Evolutionary conservation across 2,113 vertebrate species (phyloP).

Genomic region (Hypanus sabinus): DNA sequence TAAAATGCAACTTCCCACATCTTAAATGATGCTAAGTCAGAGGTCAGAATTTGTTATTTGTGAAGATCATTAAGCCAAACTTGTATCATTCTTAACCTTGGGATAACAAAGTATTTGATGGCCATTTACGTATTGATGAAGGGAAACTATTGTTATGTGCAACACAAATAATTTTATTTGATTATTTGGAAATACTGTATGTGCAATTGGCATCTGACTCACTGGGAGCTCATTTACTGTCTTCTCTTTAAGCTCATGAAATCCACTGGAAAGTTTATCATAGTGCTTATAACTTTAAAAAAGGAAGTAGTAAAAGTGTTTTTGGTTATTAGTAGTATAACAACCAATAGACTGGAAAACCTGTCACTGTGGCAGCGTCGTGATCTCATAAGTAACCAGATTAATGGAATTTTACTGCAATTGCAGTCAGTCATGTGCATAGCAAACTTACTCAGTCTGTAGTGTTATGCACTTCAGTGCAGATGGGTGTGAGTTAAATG

Average conservation of each 20-base stretch:
- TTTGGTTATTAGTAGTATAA: no score
- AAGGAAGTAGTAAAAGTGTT: no score
- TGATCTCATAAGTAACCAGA: no score
- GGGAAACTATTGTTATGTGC: neutral
- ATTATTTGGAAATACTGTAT: no score
- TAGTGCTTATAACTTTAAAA: no score
- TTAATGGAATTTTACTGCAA: neutral
- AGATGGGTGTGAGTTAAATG: neutral
- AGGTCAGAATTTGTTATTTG: neutral
- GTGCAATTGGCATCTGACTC: no score
- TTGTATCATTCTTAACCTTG: neutral
- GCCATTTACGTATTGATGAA: neutral
- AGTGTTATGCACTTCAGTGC: neutral
- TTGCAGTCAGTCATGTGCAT: neutral
- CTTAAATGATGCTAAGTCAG: neutral
- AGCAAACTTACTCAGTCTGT: neutral
- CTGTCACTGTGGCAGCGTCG: no score
- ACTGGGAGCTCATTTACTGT: no score
- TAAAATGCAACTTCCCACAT: neutral
- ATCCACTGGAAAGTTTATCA: no score
- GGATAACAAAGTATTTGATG: neutral
- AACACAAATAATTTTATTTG: no score
- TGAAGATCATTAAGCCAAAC: neutral
- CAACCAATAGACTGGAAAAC: no score
- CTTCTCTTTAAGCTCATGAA: no score